Evolutionary conservation across 1,140 invertebrate genomes (phyloP).

Genomic region (Elymnias hypermnestra): DNA sequence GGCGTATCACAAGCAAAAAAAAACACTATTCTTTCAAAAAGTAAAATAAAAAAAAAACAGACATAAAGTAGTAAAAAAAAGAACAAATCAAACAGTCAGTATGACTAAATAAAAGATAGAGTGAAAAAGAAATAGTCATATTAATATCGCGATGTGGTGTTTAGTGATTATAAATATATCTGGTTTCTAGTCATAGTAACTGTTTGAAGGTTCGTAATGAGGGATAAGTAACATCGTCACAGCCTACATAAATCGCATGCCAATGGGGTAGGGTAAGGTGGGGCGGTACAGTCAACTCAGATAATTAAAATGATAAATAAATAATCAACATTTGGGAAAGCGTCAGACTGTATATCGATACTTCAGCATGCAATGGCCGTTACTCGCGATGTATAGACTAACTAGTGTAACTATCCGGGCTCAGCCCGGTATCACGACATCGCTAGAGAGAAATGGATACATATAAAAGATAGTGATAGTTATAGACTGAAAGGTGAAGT

Average conservation of each 20-base stretch:
- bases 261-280: slow-evolving; percentile 37
- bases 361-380: slow-evolving; percentile 48
- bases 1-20: slow-evolving; percentile 71
- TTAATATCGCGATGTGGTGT: slow-evolving; percentile 65
- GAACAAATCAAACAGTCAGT: slow-evolving; percentile 73
- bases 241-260: slow-evolving; percentile 68
- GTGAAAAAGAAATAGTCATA: slow-evolving; percentile 61
- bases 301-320: slow-evolving; percentile 34
- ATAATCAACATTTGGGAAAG: slow-evolving; percentile 42
- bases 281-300: slow-evolving; percentile 49
- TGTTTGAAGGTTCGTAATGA: slow-evolving; percentile 59
- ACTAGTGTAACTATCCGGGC: slow-evolving; percentile 39
- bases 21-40: slow-evolving; percentile 58
- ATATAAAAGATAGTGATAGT: slow-evolving; percentile 13
- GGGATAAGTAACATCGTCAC: slow-evolving; percentile 68
- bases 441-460: slow-evolving; percentile 24
- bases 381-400: slow-evolving; percentile 35
- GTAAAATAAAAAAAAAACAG: slow-evolving; percentile 53
- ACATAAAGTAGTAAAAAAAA: slow-evolving; percentile 53
- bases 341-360: slow-evolving; percentile 57
- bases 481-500: slow-evolving; percentile 22
- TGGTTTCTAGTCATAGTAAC: slow-evolving; percentile 65
- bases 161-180: slow-evolving; percentile 39
- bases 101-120: slow-evolving; percentile 74
- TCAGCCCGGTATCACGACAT: slow-evolving; percentile 49